Base-by-base conservation (phyloP, 2,113 vertebrate genomes). In the Lophius piscatorius region DNA sequence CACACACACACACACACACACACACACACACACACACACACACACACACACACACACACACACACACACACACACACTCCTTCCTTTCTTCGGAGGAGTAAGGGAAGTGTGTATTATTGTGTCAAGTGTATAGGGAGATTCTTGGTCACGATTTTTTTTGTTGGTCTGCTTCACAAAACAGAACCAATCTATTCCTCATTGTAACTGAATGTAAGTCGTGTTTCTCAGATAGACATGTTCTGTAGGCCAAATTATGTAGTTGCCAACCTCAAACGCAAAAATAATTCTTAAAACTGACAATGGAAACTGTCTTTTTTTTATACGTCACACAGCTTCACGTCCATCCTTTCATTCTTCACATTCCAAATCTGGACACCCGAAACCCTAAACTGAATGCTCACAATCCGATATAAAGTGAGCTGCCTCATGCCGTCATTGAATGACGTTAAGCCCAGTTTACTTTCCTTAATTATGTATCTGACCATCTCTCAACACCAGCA, bases 311-410 rank as follows among this genome's bases (percentile, higher is more conserved):
- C n/a, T n/a, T n/a, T n/a, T n/a, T n/a, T n/a, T n/a, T n/a, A n/a
- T 29, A 9, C 6, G n/a, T 59, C 55, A 14, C 3, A 22, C 38
- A 44, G 31, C 17, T 2, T 2, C 42, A 35, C 0, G 2, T 5
- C 31, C 17, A 24, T 42, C 22, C 3, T 51, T 71, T 9, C 36
- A 28, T 8, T n/a, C n/a, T n/a, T n/a, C n/a, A n/a, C n/a, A 62
- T 50, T 50, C 33, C 29, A n/a, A 23, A 56, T 4, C n/a, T 20
- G 56, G 55, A 46, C 18, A 51, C 14, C 24, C 9, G 8, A 21
- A 20, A 24, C 22, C 5, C 10, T 5, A 16, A 38, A 36, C 29
- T 14, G 9, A 2, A 4, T 5, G 5, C 11, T 56, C 44, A n/a
- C 24, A 9, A 13, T 47, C 17, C 18, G 11, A 61, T 16, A 51